Evolutionary conservation across 2,797 vertebrate genomes (phyloP).

Genomic region (Morelia viridis): DNA sequence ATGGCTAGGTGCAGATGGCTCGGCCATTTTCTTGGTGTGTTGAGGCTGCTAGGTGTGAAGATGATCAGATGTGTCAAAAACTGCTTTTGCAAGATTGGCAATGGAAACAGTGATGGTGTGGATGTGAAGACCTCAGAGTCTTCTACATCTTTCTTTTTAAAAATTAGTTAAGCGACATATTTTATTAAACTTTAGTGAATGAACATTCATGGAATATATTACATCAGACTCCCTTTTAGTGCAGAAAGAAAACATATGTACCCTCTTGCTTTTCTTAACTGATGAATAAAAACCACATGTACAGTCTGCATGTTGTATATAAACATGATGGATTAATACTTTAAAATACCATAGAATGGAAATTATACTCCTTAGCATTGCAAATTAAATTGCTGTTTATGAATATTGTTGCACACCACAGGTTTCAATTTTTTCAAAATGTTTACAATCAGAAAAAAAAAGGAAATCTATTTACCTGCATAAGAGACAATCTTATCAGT

Average conservation of each 20-base stretch:
- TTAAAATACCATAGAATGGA: not conserved
- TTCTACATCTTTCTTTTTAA: not conserved
- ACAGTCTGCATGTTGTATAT: not conserved
- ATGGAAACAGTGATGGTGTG: too few species aligned
- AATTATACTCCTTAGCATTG: not conserved
- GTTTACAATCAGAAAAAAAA: conserved; percentile 21
- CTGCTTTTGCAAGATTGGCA: too few species aligned
- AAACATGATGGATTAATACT: not conserved
- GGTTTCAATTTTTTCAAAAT: conserved; percentile 20
- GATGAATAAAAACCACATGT: not conserved
- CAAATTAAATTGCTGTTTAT: conserved; percentile 20
- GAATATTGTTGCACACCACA: not conserved
- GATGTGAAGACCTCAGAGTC: too few species aligned
- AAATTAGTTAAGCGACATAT: not conserved
- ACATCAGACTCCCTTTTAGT: not conserved
- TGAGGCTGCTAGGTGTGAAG: too few species aligned
- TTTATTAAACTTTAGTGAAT: not conserved
- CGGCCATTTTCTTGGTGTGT: too few species aligned
- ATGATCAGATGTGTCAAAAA: too few species aligned
- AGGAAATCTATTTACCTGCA: conserved; percentile 50
- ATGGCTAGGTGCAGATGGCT: too few species aligned
- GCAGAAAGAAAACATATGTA: not conserved
- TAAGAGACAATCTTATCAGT: conserved; percentile 60
- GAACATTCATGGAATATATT: not conserved
- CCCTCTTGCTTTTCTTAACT: not conserved